Percentiles rank a stretch among this genome's conserved stretches.
phyloP scores from a whole-genome alignment of 2,113 vertebrate species.

The Pituophis catenifer region DNA sequence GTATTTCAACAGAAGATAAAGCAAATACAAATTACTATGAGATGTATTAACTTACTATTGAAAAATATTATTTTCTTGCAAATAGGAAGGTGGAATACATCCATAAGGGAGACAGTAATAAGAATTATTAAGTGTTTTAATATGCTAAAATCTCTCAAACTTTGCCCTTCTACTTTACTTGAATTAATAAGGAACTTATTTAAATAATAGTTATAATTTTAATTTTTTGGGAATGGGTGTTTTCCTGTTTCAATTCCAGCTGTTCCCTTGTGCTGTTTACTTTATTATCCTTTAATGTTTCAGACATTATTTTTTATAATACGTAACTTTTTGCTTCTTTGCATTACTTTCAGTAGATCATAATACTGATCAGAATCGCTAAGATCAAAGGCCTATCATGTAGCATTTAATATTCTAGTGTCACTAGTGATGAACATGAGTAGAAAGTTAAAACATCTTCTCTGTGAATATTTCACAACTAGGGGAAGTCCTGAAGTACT shows the following conservation, averaged over 20 bases:
- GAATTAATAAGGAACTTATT: neutral
- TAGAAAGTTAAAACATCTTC: slow-evolving; percentile 44
- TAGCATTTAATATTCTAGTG: slow-evolving; percentile 57
- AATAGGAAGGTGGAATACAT: neutral
- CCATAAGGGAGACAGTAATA: slow-evolving; percentile 11
- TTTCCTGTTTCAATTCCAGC: slow-evolving; percentile 4
- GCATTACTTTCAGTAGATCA: neutral
- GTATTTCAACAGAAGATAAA: slow-evolving; percentile 73
- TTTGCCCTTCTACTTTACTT: neutral
- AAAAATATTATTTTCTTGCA: slow-evolving; percentile 58
- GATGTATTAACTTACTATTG: slow-evolving; percentile 31
- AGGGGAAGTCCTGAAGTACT: slow-evolving; percentile 52
- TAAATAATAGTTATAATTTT: neutral
- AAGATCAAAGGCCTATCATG: slow-evolving; percentile 46
- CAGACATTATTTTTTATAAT: slow-evolving; percentile 12
- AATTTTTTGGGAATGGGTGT: neutral
- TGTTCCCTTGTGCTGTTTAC: neutral
- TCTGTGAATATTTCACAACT: slow-evolving; percentile 56
- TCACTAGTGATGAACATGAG: slow-evolving; percentile 19
- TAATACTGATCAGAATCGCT: neutral
- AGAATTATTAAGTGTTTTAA: neutral
- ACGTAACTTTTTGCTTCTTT: neutral
- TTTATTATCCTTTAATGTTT: slow-evolving; percentile 13
- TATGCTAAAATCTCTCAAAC: neutral
- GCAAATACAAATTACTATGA: slow-evolving; percentile 76